Base-by-base conservation (phyloP, 2,113 vertebrate genomes). In the Myotis brandtii region DNA sequence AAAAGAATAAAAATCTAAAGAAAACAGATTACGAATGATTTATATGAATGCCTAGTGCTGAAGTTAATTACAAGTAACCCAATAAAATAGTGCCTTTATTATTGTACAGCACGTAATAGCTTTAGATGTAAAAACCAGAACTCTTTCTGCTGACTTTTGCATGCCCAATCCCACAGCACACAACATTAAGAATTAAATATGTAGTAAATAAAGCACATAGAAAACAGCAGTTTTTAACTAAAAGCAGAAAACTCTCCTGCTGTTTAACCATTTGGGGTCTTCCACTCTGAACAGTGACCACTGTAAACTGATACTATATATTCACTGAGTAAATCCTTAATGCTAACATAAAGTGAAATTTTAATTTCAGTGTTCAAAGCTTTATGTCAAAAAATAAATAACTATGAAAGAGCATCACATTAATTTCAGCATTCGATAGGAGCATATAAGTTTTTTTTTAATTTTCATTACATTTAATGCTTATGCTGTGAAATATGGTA, bases 61-160 rank as follows among this genome's bases (percentile, higher is more conserved):
- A 99, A 99, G 98, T 98, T 99, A 99, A 99, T 99, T 98, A 99
- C 98, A 99, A 98, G 97, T 98, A 98, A 98, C 97, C 97, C 98
- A 99, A 98, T 99, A 99, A 99, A 99, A 99, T 97, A 98, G 98
- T 97, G 97, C 96, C 97, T 98, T 98, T 98, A 98, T 98, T 98
- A 98, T 98, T 98, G 97, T 98, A 98, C 97, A 98, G 97, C 98
- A 98, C 98, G 98, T 98, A 98, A 98, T 98, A 98, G 98, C 98
- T 96, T 93, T 75, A 96, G 97, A 98, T 59, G 70, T 93, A 98
- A 97, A 98, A 98, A 97, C 73, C 98, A 98, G 98, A 98, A 98
- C 98, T 98, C 98, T 97, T 83, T 97, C 95, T 96, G 94, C 98
- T 97, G 98, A 98, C 98, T 98, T 98, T 79, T 94, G 98, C 93